Evolutionary conservation across 1,140 invertebrate species (phyloP).

Genomic region (Heliothis subflexa): DNA sequence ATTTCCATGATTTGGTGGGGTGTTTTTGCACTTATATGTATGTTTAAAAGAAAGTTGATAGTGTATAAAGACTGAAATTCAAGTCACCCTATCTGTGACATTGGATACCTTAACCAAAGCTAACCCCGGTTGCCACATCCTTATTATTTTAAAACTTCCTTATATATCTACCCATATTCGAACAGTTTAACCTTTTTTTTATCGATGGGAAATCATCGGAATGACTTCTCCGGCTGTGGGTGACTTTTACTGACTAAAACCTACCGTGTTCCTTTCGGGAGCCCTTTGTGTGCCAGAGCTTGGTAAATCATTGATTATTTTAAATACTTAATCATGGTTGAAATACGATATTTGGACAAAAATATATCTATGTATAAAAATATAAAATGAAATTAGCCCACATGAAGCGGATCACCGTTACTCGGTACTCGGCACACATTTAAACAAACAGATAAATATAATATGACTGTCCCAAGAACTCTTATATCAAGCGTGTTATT

Average conservation of each 20-base stretch:
- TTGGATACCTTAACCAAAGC: neutral
- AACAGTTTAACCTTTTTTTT: too few relatives aligned
- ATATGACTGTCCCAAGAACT: neutral
- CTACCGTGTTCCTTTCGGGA: too few relatives aligned
- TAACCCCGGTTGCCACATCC: neutral
- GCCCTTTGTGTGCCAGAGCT: too few relatives aligned
- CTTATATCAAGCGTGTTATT: constrained; percentile 20
- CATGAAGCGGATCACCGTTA: neutral
- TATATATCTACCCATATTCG: neutral
- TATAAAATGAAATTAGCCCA: neutral
- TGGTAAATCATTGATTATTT: too few relatives aligned
- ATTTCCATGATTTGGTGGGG: neutral
- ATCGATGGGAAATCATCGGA: too few relatives aligned
- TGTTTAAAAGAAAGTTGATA: neutral
- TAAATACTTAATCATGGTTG: too few relatives aligned
- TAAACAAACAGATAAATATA: neutral
- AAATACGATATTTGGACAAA: too few relatives aligned
- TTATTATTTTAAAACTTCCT: neutral
- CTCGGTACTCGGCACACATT: neutral
- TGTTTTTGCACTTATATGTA: neutral
- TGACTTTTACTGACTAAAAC: too few relatives aligned
- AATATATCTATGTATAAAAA: neutral
- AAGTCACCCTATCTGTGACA: neutral
- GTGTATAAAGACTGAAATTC: neutral
- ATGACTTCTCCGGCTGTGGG: too few relatives aligned